These are phyloP conservation scores for Scomber scombrus DNA, from an alignment of 2,113 vertebrate genomes.

Conservation along the genomic window DNA sequence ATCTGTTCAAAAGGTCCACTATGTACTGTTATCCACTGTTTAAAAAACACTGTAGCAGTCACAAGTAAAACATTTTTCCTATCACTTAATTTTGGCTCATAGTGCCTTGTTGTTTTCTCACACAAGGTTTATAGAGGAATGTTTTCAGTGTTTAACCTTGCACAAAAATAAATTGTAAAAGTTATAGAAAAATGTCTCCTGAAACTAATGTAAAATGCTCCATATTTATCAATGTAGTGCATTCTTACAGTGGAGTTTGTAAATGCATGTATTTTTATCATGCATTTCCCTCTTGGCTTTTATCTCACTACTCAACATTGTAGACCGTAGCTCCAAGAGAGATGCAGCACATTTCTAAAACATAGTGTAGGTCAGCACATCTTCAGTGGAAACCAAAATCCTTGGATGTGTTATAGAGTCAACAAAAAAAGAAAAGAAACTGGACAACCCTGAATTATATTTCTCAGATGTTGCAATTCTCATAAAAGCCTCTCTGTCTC, in stretches of 20 bases:
- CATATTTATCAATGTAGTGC: neutral
- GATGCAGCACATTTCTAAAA: too few relatives aligned
- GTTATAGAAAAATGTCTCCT: neutral
- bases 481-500: constrained; percentile 1
- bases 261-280: neutral
- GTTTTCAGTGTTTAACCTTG: constrained; percentile 2
- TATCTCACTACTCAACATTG: constrained; percentile 1
- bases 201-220: neutral
- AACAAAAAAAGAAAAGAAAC: neutral
- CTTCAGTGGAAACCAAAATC: too few relatives aligned
- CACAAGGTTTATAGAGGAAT: constrained; percentile 7
- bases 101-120: neutral
- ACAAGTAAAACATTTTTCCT: neutral
- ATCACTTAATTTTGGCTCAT: neutral
- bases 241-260: neutral
- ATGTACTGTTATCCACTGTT: neutral
- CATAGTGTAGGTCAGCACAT: too few relatives aligned
- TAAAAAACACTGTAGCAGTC: neutral
- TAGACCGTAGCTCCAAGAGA: neutral
- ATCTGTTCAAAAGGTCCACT: neutral
- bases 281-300: neutral
- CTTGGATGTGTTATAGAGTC: neutral
- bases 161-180: neutral
- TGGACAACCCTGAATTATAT: neutral
- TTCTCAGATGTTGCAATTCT: neutral